A percentile compares a stretch with the other conserved stretches of the same genome.
Conservation (phyloP, 2,888 invertebrate species). For the Azorinus chamasolen region DNA sequence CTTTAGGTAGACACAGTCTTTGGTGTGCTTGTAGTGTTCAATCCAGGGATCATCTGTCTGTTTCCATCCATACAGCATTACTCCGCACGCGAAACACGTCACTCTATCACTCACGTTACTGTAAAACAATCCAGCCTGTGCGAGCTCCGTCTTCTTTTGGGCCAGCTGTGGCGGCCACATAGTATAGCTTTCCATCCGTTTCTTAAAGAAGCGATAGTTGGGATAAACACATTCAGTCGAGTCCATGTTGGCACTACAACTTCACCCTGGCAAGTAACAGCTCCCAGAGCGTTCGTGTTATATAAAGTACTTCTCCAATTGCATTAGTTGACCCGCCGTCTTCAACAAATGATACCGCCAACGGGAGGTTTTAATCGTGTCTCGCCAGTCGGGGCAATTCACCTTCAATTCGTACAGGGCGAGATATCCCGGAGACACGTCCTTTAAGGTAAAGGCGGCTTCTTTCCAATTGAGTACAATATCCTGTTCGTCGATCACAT, state of each 20-base stretch:
- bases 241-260: not conserved
- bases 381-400: too few species aligned
- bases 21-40: constrained; percentile 9
- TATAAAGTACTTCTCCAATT: too few species aligned
- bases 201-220: not conserved
- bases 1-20: constrained; percentile 5
- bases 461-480: too few species aligned
- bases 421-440: too few species aligned
- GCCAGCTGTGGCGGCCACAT: constrained; percentile 5
- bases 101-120: constrained; percentile 1
- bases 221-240: not conserved
- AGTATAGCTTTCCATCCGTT: not conserved
- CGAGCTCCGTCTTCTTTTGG: not conserved
- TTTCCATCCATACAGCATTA: constrained; percentile 4
- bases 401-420: too few species aligned
- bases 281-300: too few species aligned
- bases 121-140: constrained; percentile 14
- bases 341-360: too few species aligned
- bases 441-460: too few species aligned
- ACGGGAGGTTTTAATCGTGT: too few species aligned
- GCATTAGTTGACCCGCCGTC: too few species aligned
- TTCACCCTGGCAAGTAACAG: too few species aligned
- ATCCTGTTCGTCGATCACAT: too few species aligned
- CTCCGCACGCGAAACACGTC: constrained; percentile 9
- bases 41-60: constrained; percentile 7